Conservation (phyloP, 2,888 invertebrate genomes). For the Aporophyla lueneburgensis region DNA sequence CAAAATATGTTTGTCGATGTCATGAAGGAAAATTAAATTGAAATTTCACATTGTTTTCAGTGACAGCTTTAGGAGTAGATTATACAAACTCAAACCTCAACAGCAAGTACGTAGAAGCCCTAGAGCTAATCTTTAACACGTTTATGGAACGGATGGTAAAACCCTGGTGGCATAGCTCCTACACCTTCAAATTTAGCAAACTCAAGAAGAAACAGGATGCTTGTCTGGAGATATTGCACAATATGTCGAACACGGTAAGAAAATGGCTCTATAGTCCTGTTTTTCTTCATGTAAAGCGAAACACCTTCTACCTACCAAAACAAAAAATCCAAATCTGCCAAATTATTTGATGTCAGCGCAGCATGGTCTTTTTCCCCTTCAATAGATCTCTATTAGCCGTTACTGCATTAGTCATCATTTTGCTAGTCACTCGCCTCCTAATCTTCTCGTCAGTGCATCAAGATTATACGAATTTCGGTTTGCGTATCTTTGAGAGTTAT, state of each 20-base stretch:
- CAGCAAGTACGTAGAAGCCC: slow-evolving; percentile 78
- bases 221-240: slow-evolving; percentile 77
- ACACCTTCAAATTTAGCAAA: slow-evolving; percentile 75
- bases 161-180: slow-evolving; percentile 77
- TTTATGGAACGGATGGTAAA: slow-evolving; percentile 79
- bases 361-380: background rate
- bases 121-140: slow-evolving; percentile 77
- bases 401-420: background rate
- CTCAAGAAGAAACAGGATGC: slow-evolving; percentile 79
- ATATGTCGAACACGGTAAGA: slow-evolving; percentile 79
- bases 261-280: background rate
- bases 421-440: too few species aligned
- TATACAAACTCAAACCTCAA: slow-evolving; percentile 78
- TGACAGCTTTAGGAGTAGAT: slow-evolving; percentile 82
- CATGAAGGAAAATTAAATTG: background rate
- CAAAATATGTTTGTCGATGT: background rate
- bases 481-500: background rate
- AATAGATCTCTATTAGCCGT: background rate
- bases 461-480: background rate
- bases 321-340: too few species aligned
- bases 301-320: background rate
- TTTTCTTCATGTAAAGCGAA: background rate
- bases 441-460: background rate
- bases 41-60: slow-evolving; percentile 64
- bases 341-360: background rate